Base-by-base conservation (phyloP, 2,797 vertebrate species). In the Cyclopterus lumpus region DNA sequence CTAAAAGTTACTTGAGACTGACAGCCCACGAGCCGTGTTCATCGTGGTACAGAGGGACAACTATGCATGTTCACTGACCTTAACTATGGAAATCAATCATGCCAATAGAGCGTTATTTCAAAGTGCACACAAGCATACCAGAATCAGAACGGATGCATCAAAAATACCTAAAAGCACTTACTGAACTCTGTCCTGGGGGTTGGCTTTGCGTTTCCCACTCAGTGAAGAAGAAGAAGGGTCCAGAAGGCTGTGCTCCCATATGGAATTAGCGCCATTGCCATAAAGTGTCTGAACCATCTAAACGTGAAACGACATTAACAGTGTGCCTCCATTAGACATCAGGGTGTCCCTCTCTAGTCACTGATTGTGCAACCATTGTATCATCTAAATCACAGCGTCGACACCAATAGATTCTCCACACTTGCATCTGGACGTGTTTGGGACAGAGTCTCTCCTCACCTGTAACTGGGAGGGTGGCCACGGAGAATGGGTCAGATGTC, bases 211-310 rank as follows among this genome's bases (percentile, higher is more conserved):
- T 84, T 97, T 96, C 81, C 97, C 98, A 8, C 96, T 98, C 93
- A 95, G 94, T 71, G 97, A 92, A 0, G 97, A 98, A 0, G 97
- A 98, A 28, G 97, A 97, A 11, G 98, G 98, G 85, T 99, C 98
- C 90, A 99, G 93, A 91, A 99, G 92, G 0, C 96, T 97, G 84
- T 99, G 98, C 65, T 99, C 98, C 98, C 98, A 99, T 87, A 99
- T 99, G 83, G 98, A 99, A 90, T 99, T 99, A 44, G 98, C 97
- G 71, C 98, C 98, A 75, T 99, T 99, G 70, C 96, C 97, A 83
- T 97, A 99, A 75, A 99, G 93, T 0, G 96, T 98, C 91, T 99
- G 97, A 63, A 99, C 96, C 98, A 99, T 99, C 98, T 99, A 55
- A 79, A 75, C 28, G 82, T 8, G 2, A 67, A 71, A 64, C 1